A percentile compares a stretch with the other conserved stretches of the same genome.
phyloP scores from a whole-genome alignment of 1,140 invertebrate genomes.

The Solenopsis fugax region DNA sequence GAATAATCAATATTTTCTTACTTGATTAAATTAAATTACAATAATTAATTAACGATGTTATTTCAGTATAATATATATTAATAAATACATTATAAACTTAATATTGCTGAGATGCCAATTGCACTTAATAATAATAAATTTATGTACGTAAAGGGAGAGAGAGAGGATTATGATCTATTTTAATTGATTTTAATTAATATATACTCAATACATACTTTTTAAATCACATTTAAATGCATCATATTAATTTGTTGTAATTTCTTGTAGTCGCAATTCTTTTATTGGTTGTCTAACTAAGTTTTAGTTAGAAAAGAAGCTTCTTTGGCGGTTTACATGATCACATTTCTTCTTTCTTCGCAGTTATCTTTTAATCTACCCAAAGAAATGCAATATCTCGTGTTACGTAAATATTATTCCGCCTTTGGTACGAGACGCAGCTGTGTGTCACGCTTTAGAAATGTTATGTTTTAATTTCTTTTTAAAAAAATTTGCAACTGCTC shows the following conservation, averaged over 20 bases:
- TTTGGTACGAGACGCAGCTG: background rate
- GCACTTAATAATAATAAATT: background rate
- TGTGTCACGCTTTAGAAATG: conserved; percentile 31
- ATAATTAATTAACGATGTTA: background rate
- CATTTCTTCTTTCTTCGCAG: background rate
- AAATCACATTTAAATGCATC: background rate
- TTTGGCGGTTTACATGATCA: background rate
- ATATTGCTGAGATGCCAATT: background rate
- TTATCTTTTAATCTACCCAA: conserved; percentile 23
- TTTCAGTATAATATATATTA: background rate
- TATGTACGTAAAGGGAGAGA: background rate
- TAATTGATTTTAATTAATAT: background rate
- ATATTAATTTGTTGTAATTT: background rate
- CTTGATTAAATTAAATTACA: background rate
- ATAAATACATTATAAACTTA: background rate
- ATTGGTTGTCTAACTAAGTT: background rate
- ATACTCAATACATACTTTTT: background rate
- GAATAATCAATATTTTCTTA: background rate
- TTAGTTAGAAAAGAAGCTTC: background rate
- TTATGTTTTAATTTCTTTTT: conserved; percentile 11
- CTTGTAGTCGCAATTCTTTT: background rate
- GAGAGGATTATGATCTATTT: too few relatives aligned
- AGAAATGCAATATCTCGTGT: conserved; percentile 32
- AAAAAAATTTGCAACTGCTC: background rate
- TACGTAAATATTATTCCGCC: conserved; percentile 39